Evolutionary conservation across 2,888 invertebrate species (phyloP), one percentile per base, ranked within the genome.

Genomic region (Protodeltote pygarga): DNA sequence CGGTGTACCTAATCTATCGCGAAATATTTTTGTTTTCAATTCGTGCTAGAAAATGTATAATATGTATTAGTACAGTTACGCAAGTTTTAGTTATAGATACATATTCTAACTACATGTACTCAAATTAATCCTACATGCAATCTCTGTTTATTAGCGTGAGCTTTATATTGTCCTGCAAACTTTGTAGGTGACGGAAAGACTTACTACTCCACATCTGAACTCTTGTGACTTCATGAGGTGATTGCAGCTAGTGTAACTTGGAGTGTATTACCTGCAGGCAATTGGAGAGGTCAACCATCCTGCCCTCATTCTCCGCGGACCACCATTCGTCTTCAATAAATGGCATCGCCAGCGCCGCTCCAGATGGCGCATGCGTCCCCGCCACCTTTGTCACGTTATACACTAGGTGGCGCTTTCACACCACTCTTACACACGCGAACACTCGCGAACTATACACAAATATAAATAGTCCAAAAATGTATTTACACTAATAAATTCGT

Each of bases 281-380:
- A 87, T 95, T 95, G 74, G 97, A 95, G 83, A 97, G 94, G 86
- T 97, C 97, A 80, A 97, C 97, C 95, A 97, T 97, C 90, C 97
- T 97, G 88, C 97, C 97, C 93, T 97, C 97, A 93, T 97, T 97
- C 93, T 97, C 97, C 82, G 97, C 97, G 93, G 97, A 96, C 98
- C 98, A 98, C 86, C 97, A 94, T 88, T 98, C 97, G 94, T 98
- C 97, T 94, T 98, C 97, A 93, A 98, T 97, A 94, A 97, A 98
- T 93, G 97, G 97, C 97, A 97, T 97, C 94, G 96, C 95, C 95
- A 95, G 91, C 89, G 93, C 93, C 92, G 93, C 92, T 84, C 89
- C 93, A 87, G 92, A 87, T 92, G 93, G 92, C 88, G 93, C 93
- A 92, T 93, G 92, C 83, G 93, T 87, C 90, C 93, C 94, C 94